Conservation (phyloP, 2,888 invertebrate species). For the Cylindroiulus punctatus region DNA sequence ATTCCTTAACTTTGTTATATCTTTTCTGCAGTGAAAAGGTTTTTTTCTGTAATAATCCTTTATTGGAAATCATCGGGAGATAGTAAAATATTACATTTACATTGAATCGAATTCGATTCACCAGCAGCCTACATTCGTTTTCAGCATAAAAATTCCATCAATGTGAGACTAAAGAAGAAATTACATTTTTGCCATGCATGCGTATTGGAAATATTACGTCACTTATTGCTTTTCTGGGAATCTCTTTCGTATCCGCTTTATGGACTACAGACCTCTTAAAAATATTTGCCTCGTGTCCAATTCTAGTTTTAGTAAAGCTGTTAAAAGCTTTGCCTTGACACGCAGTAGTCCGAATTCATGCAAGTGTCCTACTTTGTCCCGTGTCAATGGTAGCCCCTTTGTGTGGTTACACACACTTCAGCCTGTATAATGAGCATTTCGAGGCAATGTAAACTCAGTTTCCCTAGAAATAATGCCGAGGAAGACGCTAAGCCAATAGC, state of each 20-base stretch:
- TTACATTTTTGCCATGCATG: neutral
- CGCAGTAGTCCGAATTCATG: too few species aligned
- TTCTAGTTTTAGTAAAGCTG: too few species aligned
- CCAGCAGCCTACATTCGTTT: constrained; percentile 13
- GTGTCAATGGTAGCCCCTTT: too few species aligned
- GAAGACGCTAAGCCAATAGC: constrained; percentile 27
- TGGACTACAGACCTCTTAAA: too few species aligned
- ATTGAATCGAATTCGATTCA: constrained; percentile 39
- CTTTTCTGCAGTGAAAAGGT: neutral
- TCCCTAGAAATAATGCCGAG: neutral
- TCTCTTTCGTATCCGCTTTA: too few species aligned
- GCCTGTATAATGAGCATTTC: too few species aligned
- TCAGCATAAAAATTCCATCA: constrained; percentile 19
- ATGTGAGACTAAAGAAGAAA: neutral
- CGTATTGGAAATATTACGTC: neutral
- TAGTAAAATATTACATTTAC: constrained; percentile 21
- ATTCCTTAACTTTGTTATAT: constrained; percentile 17
- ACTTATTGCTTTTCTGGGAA: neutral
- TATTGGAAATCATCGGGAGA: constrained; percentile 27
- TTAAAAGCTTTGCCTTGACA: too few species aligned
- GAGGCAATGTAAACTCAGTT: neutral
- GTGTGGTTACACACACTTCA: too few species aligned
- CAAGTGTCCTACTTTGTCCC: too few species aligned
- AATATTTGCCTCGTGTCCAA: too few species aligned
- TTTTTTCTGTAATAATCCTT: neutral